These are phyloP conservation scores for Mellivora capensis DNA, from an alignment of 2,113 vertebrate species.

Conservation along the genomic window DNA sequence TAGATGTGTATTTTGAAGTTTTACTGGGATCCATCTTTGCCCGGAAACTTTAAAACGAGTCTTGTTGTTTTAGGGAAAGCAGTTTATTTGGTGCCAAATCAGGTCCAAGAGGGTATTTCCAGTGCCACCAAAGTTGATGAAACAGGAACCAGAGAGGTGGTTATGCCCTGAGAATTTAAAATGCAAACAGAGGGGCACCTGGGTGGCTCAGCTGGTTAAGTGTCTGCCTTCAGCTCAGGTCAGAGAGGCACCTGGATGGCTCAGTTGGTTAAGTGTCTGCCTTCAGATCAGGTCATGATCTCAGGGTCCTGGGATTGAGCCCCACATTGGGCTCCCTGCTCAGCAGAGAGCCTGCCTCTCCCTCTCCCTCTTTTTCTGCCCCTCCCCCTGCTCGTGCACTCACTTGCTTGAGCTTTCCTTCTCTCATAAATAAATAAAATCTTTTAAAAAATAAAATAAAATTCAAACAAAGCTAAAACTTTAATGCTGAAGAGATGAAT, in stretches of 20 bases:
- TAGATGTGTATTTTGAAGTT: not conserved
- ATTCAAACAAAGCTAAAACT: not conserved
- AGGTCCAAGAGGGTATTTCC: not conserved
- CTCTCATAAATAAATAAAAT: not conserved
- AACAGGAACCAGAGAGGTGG: not conserved
- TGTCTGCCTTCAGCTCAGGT: not conserved
- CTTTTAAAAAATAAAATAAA: not conserved
- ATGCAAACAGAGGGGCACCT: not conserved
- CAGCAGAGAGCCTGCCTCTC: not conserved
- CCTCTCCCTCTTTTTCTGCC: not conserved
- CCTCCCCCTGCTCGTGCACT: not conserved
- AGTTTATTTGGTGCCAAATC: not conserved
- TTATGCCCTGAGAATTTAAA: conserved; percentile 8
- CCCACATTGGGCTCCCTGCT: not conserved
- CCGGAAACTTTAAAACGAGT: not conserved
- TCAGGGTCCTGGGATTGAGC: not conserved
- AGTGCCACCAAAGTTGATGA: not conserved
- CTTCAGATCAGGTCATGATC: not conserved
- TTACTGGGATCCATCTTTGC: not conserved
- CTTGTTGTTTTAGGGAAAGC: not conserved
- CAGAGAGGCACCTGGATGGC: not conserved
- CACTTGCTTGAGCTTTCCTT: not conserved
- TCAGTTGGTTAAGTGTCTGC: not conserved
- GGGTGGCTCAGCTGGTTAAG: not conserved
- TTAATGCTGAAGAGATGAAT: not conserved